Evolutionary conservation across 2,113 vertebrate species (phyloP).

Genomic region (Oncorhynchus gorbuscha): DNA sequence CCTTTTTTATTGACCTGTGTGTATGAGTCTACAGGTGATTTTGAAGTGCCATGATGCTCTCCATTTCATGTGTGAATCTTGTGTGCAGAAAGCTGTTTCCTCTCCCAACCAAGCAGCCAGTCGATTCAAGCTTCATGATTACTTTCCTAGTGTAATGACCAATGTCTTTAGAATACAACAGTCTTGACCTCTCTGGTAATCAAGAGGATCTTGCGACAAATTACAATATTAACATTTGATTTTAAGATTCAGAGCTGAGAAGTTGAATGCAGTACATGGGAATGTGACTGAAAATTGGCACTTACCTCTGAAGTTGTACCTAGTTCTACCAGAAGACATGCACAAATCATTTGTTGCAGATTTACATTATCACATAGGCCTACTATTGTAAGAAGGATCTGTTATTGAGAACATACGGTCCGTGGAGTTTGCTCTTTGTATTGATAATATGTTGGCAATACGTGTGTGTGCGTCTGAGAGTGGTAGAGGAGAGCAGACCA

Average conservation of each 20-base stretch:
- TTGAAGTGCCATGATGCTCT: conserved; percentile 1
- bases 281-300: conserved; percentile 28
- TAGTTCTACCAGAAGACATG: conserved; percentile 5
- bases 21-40: background rate
- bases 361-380: no score
- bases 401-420: conserved; percentile 2
- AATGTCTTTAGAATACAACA: background rate
- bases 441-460: background rate
- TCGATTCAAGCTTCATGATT: background rate
- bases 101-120: background rate
- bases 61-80: background rate
- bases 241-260: conserved; percentile 28
- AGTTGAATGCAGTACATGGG: background rate
- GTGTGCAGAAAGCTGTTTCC: background rate
- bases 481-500: no score
- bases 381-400: background rate
- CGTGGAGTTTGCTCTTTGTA: background rate
- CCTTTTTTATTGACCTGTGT: background rate
- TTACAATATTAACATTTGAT: background rate
- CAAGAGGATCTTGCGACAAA: background rate
- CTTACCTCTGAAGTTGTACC: conserved; percentile 1
- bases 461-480: no score
- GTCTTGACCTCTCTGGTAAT: background rate
- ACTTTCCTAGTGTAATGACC: no score
- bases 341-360: background rate